Evolutionary conservation across 2,113 vertebrate species (phyloP).

Genomic region (Tachysurus fulvidraco): DNA sequence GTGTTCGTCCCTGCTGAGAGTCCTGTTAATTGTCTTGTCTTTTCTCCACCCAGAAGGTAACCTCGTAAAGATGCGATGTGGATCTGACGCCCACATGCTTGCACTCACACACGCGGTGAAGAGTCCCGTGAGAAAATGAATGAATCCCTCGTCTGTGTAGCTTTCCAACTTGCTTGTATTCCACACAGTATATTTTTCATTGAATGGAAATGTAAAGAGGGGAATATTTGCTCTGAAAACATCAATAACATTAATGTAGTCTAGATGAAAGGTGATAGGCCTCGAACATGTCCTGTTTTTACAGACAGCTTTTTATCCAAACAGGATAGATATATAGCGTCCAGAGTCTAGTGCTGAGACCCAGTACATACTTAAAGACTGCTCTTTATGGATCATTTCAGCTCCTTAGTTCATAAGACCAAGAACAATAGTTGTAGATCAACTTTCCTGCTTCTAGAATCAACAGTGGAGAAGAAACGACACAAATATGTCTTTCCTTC

Average conservation of each 20-base stretch:
- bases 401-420: slow-evolving; percentile 15
- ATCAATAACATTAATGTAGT: slow-evolving; percentile 66
- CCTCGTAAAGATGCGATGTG: slow-evolving; percentile 43
- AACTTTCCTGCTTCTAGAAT: background rate
- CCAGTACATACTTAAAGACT: background rate
- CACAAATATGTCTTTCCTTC: slow-evolving; percentile 2
- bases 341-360: slow-evolving; percentile 2
- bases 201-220: slow-evolving; percentile 55
- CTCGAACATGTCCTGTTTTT: slow-evolving; percentile 61
- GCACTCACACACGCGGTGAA: slow-evolving; percentile 50
- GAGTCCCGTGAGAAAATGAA: slow-evolving; percentile 66
- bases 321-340: slow-evolving; percentile 34
- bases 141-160: slow-evolving; percentile 44
- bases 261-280: slow-evolving; percentile 65
- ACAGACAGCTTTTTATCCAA: slow-evolving; percentile 57
- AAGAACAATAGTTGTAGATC: slow-evolving; percentile 1
- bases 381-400: slow-evolving; percentile 3
- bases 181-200: slow-evolving; percentile 51
- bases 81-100: slow-evolving; percentile 18
- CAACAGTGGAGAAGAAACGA: slow-evolving; percentile 5
- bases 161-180: slow-evolving; percentile 56
- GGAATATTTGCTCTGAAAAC: slow-evolving; percentile 64
- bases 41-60: slow-evolving; percentile 67
- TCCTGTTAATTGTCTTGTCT: slow-evolving; percentile 65
- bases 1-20: slow-evolving; percentile 53